phyloP scores from a whole-genome alignment of 2,113 vertebrate species.

The Anoura caudifer region DNA sequence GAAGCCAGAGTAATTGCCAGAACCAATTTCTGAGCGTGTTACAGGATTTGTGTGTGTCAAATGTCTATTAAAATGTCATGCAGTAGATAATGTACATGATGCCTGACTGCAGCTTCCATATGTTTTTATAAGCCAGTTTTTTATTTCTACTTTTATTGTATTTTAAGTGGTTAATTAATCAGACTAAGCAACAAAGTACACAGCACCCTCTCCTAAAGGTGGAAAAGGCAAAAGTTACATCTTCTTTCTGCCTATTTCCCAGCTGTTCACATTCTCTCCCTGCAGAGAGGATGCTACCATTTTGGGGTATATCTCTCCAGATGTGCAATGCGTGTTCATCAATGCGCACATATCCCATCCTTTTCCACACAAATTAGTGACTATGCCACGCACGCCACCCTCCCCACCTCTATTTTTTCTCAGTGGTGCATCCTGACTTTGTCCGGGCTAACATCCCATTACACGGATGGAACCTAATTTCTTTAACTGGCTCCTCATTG shows the following conservation, averaged over 20 bases:
- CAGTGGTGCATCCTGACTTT: neutral
- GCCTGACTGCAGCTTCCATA: neutral
- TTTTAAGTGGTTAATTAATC: neutral
- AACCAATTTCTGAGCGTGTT: neutral
- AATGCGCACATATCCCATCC: neutral
- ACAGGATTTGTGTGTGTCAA: neutral
- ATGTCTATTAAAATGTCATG: neutral
- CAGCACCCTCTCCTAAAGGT: neutral
- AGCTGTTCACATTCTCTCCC: neutral
- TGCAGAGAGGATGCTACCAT: neutral
- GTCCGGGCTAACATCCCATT: neutral
- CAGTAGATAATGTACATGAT: neutral
- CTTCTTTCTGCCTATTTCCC: neutral
- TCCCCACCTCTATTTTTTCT: neutral
- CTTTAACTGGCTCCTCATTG: neutral
- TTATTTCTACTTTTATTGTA: neutral
- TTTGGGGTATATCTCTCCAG: neutral
- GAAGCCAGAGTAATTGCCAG: neutral
- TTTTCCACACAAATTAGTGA: neutral
- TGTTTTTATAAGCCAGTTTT: neutral
- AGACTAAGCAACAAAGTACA: neutral
- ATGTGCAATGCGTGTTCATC: fast-evolving
- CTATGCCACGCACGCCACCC: neutral
- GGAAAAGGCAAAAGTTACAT: neutral
- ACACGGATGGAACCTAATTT: neutral